Evolutionary conservation across 2,888 invertebrate genomes (phyloP).

Genomic region (Drosophila merina): DNA sequence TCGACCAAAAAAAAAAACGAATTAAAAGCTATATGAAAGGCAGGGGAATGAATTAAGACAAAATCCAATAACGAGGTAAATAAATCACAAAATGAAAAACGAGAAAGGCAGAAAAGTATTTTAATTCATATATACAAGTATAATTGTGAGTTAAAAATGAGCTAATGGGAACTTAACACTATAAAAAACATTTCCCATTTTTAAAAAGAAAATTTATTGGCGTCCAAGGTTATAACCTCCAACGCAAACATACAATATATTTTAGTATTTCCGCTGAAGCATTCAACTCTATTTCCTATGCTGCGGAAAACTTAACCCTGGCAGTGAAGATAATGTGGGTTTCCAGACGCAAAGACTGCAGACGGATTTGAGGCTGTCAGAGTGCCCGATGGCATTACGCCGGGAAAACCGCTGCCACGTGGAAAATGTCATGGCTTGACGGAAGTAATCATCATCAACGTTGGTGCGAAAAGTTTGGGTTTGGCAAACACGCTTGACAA

Average conservation of each 20-base stretch:
- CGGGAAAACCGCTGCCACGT: conserved; percentile 21
- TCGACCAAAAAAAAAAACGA: conserved; percentile 12
- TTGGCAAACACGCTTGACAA: conserved; percentile 41
- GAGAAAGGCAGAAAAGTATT: conserved; percentile 20
- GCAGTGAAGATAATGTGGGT: conserved; percentile 9
- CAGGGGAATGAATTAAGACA: conserved; percentile 20
- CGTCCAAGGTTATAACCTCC: conserved; percentile 12
- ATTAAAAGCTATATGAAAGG: conserved; percentile 24
- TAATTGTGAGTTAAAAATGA: neutral
- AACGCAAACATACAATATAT: conserved; percentile 1
- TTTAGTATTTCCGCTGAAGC: conserved; percentile 14
- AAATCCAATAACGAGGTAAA: conserved; percentile 34
- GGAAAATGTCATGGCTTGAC: conserved; percentile 44
- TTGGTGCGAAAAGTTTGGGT: conserved; percentile 21
- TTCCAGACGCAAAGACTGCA: conserved; percentile 16
- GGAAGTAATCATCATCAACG: conserved; percentile 66
- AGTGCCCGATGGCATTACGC: conserved; percentile 23
- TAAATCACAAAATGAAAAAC: conserved; percentile 30
- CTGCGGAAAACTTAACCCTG: conserved; percentile 4
- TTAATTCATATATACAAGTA: conserved; percentile 13
- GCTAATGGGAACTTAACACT: conserved; percentile 9
- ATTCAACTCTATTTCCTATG: conserved; percentile 12
- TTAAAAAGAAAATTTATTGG: conserved; percentile 1
- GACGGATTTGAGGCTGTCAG: conserved; percentile 19
- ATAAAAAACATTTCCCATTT: neutral